Conservation (phyloP, 2,888 invertebrate species). For the Ernsta delagoae region DNA sequence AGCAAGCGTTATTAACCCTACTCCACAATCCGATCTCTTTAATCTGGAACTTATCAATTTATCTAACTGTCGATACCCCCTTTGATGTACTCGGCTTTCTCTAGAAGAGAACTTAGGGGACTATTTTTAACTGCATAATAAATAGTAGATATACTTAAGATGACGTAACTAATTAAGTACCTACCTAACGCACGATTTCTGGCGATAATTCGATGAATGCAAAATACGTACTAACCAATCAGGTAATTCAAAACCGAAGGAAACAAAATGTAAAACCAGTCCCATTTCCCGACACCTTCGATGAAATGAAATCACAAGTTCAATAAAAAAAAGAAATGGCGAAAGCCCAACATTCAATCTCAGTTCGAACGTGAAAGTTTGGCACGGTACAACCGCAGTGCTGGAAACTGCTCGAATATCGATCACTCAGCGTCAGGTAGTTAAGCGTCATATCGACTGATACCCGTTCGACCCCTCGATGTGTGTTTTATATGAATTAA, state of each 20-base stretch:
- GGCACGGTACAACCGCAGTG: constrained; percentile 38
- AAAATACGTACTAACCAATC: not conserved
- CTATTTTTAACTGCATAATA: constrained; percentile 35
- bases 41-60: constrained; percentile 49
- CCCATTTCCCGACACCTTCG: constrained; percentile 35
- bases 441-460: constrained; percentile 43
- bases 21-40: constrained; percentile 30
- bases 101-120: constrained; percentile 50
- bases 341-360: constrained; percentile 22
- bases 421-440: constrained; percentile 38
- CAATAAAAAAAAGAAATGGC: constrained; percentile 30
- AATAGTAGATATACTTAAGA: not conserved
- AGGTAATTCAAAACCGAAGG: constrained; percentile 1
- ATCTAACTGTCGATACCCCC: constrained; percentile 57
- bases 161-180: not conserved
- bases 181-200: too few relatives aligned
- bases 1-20: constrained; percentile 33
- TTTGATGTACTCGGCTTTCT: constrained; percentile 59
- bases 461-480: constrained; percentile 40
- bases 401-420: constrained; percentile 37
- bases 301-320: constrained; percentile 38
- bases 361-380: constrained; percentile 37
- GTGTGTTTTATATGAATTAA: constrained; percentile 82
- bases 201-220: not conserved
- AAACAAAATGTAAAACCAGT: constrained; percentile 18